phyloP scores from a whole-genome alignment of 1,140 invertebrate genomes.

The Delia radicum region DNA sequence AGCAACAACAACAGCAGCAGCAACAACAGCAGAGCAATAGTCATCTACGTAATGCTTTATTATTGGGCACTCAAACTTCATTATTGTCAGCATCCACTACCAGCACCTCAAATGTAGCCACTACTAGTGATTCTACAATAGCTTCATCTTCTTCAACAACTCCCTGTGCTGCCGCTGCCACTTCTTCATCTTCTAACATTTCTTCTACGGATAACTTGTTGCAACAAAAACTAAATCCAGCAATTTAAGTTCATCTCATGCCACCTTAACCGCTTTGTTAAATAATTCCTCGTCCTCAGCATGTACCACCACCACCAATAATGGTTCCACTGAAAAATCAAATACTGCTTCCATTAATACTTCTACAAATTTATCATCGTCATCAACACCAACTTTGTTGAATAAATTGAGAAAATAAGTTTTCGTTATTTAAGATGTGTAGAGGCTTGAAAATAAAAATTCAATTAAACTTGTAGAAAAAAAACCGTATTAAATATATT shows the following conservation, averaged over 20 bases:
- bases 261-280: constrained; percentile 48
- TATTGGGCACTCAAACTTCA: constrained; percentile 29
- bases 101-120: constrained; percentile 28
- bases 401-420: constrained; percentile 14
- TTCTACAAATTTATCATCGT: neutral
- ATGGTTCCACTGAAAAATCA: neutral
- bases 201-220: neutral
- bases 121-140: constrained; percentile 26
- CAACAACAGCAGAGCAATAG: constrained; percentile 34
- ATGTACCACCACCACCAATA: neutral
- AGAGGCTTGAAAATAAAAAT: no score
- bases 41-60: constrained; percentile 40
- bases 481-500: no score
- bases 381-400: neutral
- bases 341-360: neutral
- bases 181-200: constrained; percentile 21
- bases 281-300: constrained; percentile 32
- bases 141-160: constrained; percentile 24
- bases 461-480: no score
- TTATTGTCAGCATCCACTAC: constrained; percentile 18
- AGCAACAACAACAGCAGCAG: neutral
- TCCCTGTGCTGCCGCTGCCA: constrained; percentile 26
- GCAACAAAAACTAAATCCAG: constrained; percentile 27
- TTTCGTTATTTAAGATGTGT: no score
- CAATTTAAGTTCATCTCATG: constrained; percentile 51